phyloP scores from a whole-genome alignment of 2,888 invertebrate genomes.

The Bellardia bayeri region DNA sequence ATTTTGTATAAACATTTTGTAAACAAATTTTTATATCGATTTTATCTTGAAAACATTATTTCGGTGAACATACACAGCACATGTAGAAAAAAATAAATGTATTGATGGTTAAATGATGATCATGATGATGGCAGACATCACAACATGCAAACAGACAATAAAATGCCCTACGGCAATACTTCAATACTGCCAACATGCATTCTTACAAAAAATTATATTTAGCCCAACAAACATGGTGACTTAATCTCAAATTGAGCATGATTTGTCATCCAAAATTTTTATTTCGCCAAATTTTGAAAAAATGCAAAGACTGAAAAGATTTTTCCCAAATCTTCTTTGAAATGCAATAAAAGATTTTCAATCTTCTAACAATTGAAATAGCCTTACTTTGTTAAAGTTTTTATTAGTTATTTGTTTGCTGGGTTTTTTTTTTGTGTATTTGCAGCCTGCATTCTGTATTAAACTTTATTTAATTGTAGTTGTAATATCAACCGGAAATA shows the following conservation, averaged over 20 bases:
- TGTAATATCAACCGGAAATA: slow-evolving; percentile 58
- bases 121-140: slow-evolving; percentile 34
- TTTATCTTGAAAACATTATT: slow-evolving; percentile 28
- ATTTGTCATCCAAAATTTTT: too few species aligned
- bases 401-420: too few species aligned
- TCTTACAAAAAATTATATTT: too few species aligned
- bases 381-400: too few species aligned
- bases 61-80: not conserved
- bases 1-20: slow-evolving; percentile 39
- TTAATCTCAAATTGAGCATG: too few species aligned
- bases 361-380: too few species aligned
- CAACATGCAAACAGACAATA: slow-evolving; percentile 18
- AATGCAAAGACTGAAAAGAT: too few species aligned
- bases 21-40: slow-evolving; percentile 42
- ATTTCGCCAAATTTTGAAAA: too few species aligned
- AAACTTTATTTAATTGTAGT: not conserved
- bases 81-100: not conserved
- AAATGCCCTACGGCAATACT: slow-evolving; percentile 31
- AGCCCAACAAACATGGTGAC: too few species aligned
- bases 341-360: too few species aligned
- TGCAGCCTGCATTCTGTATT: slow-evolving; percentile 6
- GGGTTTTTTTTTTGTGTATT: too few species aligned
- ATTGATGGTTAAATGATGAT: not conserved
- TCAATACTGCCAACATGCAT: not conserved
- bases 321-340: too few species aligned